Conservation (phyloP, 2,113 vertebrate genomes). For the Cnemophilus loriae region DNA sequence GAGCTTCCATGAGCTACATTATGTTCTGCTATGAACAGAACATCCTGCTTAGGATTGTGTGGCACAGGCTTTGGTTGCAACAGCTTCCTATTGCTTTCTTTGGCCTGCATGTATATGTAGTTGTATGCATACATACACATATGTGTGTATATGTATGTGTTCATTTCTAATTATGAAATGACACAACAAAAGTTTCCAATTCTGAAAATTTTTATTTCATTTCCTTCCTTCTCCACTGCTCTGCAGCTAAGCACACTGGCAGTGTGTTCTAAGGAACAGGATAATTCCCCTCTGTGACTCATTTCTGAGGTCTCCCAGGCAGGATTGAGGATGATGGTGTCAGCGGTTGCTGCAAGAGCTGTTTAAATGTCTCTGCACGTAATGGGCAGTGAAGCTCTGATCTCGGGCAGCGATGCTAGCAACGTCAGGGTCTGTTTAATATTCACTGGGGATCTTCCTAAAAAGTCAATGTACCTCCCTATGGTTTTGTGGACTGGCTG, state of each 20-base stretch:
- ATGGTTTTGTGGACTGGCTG: not conserved
- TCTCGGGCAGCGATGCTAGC: not conserved
- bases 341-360: not conserved
- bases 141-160: not conserved
- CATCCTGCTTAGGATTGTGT: not conserved
- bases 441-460: constrained; percentile 2
- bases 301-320: not conserved
- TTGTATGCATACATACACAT: not conserved
- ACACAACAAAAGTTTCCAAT: not conserved
- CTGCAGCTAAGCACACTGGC: not conserved
- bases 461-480: constrained; percentile 9
- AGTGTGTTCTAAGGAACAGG: not conserved
- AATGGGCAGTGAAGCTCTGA: not conserved
- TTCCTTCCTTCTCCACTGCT: not conserved
- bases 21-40: not conserved
- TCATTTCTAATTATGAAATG: not conserved
- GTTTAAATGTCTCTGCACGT: not conserved
- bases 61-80: not conserved
- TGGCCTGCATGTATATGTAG: not conserved
- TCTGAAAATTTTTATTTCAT: not conserved
- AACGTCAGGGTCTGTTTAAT: constrained; percentile 3
- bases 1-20: not conserved
- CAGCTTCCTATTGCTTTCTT: not conserved
- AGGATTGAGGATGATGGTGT: not conserved
- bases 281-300: not conserved